phyloP scores from a whole-genome alignment of 2,113 vertebrate species.

The Cyanocitta stelleri region DNA sequence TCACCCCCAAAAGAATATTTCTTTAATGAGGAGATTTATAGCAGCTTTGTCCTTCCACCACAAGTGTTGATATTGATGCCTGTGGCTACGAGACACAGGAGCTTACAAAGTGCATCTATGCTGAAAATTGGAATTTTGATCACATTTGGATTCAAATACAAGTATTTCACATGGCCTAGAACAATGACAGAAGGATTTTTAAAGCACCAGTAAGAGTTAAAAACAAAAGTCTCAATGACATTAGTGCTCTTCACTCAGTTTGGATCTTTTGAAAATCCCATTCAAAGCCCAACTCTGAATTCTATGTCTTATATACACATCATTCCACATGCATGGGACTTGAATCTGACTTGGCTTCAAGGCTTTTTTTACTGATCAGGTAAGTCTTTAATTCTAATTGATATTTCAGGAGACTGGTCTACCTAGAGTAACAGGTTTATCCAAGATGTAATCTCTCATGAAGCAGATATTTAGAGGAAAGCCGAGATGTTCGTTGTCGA shows the following conservation, averaged over 20 bases:
- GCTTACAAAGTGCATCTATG: neutral
- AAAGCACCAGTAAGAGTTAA: neutral
- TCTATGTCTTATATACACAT: neutral
- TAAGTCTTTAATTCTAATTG: neutral
- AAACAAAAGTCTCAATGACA: neutral
- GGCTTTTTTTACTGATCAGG: neutral
- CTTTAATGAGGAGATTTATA: neutral
- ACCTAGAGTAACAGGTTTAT: neutral
- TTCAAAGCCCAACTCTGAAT: neutral
- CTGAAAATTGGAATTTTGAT: neutral
- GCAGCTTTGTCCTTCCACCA: neutral
- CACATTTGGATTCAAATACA: neutral
- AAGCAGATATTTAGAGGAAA: neutral
- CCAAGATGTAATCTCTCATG: neutral
- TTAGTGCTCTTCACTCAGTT: neutral
- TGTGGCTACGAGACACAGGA: neutral
- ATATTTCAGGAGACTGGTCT: neutral
- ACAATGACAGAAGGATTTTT: neutral
- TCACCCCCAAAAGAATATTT: neutral
- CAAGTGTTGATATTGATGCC: neutral
- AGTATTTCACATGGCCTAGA: neutral
- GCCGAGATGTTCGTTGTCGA: neutral
- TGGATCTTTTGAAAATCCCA: neutral
- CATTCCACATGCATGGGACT: neutral
- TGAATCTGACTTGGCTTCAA: neutral